phyloP scores from a whole-genome alignment of 23 tunicate species.

The Phallusia fumigata region DNA sequence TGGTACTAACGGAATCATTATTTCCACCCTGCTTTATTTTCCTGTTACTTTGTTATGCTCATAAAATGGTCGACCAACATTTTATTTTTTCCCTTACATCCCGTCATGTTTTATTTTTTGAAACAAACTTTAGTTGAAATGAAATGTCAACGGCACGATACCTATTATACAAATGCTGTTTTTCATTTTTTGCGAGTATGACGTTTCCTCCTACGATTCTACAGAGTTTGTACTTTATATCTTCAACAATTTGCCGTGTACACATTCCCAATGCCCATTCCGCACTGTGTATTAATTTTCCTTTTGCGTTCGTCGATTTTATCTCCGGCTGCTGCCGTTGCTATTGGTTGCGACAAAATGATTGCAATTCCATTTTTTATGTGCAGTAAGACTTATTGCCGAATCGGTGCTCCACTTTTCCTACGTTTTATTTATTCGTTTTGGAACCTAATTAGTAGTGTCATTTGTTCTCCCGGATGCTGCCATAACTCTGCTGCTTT shows the following conservation, averaged over 20 bases:
- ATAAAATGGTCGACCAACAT: no score
- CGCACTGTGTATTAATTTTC: conserved; percentile 6
- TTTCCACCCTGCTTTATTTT: not conserved
- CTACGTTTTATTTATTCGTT: conserved; percentile 4
- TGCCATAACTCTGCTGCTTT: not conserved
- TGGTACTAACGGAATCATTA: not conserved
- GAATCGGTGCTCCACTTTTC: conserved; percentile 2
- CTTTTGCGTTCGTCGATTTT: not conserved
- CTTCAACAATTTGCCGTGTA: not conserved
- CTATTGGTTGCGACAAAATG: not conserved
- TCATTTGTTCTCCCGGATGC: not conserved
- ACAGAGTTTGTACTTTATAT: conserved; percentile 4
- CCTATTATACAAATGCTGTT: not conserved
- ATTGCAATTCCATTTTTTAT: not conserved
- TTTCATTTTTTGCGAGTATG: not conserved
- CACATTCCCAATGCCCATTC: conserved; percentile 4
- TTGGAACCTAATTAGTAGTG: no score
- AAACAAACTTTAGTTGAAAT: not conserved
- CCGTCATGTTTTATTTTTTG: no score
- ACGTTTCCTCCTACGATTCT: no score
- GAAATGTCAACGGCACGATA: conserved; percentile 9
- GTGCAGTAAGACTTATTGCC: not conserved
- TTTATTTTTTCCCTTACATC: no score
- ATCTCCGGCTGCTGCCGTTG: not conserved
- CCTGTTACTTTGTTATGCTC: no score